These are phyloP conservation scores for Tiliqua scincoides DNA, from an alignment of 2,113 vertebrate genomes.

Conservation along the genomic window DNA sequence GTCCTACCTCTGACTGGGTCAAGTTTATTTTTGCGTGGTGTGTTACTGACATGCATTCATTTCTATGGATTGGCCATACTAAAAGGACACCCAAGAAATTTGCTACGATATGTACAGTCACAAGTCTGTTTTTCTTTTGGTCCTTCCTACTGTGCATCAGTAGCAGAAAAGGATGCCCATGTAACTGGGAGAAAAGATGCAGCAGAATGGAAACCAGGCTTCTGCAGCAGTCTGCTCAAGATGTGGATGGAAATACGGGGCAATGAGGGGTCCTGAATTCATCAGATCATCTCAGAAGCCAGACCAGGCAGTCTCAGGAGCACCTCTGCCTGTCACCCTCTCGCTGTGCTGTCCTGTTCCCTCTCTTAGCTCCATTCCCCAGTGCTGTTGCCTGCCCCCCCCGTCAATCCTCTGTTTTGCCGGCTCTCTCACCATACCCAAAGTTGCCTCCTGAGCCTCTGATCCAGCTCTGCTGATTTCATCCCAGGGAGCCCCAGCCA, in stretches of 20 bases:
- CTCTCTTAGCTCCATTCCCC: not conserved
- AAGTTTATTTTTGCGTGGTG: not conserved
- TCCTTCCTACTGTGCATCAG: too few species aligned
- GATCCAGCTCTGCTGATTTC: not conserved
- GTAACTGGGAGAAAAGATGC: not conserved
- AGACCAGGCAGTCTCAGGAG: not conserved
- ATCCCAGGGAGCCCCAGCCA: not conserved
- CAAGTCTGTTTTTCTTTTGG: not conserved
- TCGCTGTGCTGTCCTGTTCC: not conserved
- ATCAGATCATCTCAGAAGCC: too few species aligned
- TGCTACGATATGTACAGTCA: too few species aligned
- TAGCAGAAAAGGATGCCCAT: not conserved
- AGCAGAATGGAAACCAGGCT: too few species aligned
- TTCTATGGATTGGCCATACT: too few species aligned
- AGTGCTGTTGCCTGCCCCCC: too few species aligned
- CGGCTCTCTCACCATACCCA: not conserved
- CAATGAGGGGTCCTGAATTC: too few species aligned
- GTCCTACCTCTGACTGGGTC: not conserved
- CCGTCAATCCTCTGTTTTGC: not conserved
- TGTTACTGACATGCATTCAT: too few species aligned
- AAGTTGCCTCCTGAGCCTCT: not conserved
- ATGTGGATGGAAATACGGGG: too few species aligned
- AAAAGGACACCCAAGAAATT: too few species aligned
- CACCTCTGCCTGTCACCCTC: not conserved
- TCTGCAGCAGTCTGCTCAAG: too few species aligned